Evolutionary conservation across 2,888 invertebrate genomes (phyloP).

Genomic region (Altica lythri): DNA sequence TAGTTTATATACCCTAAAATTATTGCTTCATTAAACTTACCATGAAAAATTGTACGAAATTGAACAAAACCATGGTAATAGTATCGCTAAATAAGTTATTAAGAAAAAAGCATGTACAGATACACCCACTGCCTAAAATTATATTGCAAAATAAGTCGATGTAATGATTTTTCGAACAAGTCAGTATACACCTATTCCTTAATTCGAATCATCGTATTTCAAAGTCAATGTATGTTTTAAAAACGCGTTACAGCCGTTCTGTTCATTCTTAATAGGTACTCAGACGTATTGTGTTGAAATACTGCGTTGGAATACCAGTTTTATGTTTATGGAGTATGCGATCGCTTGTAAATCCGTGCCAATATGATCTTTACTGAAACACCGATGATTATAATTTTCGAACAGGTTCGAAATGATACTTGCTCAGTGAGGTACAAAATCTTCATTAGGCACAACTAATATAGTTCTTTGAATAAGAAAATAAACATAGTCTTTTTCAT

Average conservation of each 20-base stretch:
- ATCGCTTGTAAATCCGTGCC: slow-evolving; percentile 50
- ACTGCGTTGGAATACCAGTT: slow-evolving; percentile 35
- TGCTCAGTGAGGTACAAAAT: slow-evolving; percentile 11
- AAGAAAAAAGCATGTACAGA: slow-evolving; percentile 20
- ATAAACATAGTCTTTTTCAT: too few relatives aligned
- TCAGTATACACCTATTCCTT: slow-evolving; percentile 38
- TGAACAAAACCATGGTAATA: slow-evolving; percentile 3
- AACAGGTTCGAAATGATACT: slow-evolving; percentile 31
- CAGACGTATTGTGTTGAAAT: slow-evolving; percentile 11
- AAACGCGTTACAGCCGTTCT: slow-evolving; percentile 25
- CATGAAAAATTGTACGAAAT: slow-evolving; percentile 9
- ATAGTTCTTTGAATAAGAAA: too few relatives aligned
- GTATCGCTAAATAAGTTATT: slow-evolving; percentile 23
- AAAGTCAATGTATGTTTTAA: slow-evolving; percentile 35
- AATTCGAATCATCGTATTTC: slow-evolving; percentile 41
- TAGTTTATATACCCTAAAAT: slow-evolving; percentile 6
- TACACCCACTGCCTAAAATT: slow-evolving; percentile 34
- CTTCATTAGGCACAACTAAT: background rate
- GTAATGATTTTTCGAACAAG: slow-evolving; percentile 30
- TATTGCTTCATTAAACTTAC: slow-evolving; percentile 15
- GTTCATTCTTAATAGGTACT: slow-evolving; percentile 19
- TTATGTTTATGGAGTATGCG: slow-evolving; percentile 42
- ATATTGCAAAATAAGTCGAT: slow-evolving; percentile 20
- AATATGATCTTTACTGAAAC: slow-evolving; percentile 47
- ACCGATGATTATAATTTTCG: slow-evolving; percentile 39